Conservation (phyloP, 37 sponge, comb jelly and placozoan species). For the Ianthella basta region DNA sequence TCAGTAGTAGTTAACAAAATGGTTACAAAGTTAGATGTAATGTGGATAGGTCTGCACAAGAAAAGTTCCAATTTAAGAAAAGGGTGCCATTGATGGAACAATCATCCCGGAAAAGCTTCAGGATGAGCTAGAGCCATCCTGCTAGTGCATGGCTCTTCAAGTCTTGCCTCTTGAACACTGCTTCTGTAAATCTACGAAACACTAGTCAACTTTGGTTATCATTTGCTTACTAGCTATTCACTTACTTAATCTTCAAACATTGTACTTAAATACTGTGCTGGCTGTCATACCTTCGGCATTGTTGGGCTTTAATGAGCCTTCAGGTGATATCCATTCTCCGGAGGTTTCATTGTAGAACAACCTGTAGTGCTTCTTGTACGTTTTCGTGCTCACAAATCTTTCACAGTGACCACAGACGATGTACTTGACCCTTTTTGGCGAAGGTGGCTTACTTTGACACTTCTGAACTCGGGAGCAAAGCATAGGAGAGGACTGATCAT, state of each 20-base stretch:
- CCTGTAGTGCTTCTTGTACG: slow-evolving; percentile 12
- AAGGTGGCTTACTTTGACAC: background rate
- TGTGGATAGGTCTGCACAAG: background rate
- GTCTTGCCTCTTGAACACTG: no score
- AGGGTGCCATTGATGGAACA: background rate
- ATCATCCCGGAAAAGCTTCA: background rate
- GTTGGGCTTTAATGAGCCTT: background rate
- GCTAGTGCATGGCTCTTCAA: background rate
- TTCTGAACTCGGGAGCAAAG: slow-evolving; percentile 5
- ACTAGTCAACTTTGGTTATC: no score
- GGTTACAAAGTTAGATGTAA: background rate
- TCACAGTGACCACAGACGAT: background rate
- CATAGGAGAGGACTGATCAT: background rate
- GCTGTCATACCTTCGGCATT: background rate
- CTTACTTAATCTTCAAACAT: no score
- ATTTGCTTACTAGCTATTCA: no score
- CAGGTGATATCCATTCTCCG: background rate
- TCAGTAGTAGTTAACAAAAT: background rate
- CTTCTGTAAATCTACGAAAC: no score
- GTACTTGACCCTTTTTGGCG: background rate
- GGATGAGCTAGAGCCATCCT: background rate
- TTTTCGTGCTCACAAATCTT: background rate
- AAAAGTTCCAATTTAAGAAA: background rate
- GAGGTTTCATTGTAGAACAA: background rate
- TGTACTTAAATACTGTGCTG: no score